phyloP scores from a whole-genome alignment of 2,113 vertebrate genomes.

The human region GRCh38 chr18:77754001-77754500 shows the following conservation, averaged over 20 bases:
- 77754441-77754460: neutral
- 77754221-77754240: fast-evolving
- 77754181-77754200: fast-evolving
- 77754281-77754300: fast-evolving
- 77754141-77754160: fast-evolving
- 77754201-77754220: fast-evolving
- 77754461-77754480: neutral
- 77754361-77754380: neutral
- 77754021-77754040: neutral
- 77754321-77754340: fast-evolving
- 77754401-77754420: neutral
- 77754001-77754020: neutral
- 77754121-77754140: fast-evolving
- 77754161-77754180: neutral
- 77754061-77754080: neutral
- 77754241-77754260: neutral
- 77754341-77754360: neutral
- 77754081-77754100: too few relatives aligned
- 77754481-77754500: too few relatives aligned
- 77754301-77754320: neutral
- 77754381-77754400: neutral
- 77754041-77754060: neutral
- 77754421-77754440: fast-evolving
- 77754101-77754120: fast-evolving
- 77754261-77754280: neutral